Conservation (phyloP, 2,113 vertebrate species). For the Pithys albifrons region DNA sequence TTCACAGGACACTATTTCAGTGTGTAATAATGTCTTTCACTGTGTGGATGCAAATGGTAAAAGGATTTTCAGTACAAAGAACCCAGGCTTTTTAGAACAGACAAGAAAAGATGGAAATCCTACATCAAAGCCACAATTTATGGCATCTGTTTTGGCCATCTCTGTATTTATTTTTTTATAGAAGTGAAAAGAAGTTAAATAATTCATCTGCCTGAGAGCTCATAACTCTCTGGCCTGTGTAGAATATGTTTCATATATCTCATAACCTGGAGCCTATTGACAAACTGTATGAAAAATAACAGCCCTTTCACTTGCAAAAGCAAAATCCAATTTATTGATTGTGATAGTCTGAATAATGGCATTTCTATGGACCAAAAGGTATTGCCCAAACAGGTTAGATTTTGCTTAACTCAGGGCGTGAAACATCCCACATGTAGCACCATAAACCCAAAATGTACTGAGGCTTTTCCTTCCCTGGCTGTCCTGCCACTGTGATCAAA, state of each 20-base stretch:
- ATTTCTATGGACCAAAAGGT: slow-evolving; percentile 52
- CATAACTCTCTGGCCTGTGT: slow-evolving; percentile 49
- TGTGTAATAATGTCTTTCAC: background rate
- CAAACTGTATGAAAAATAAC: slow-evolving; percentile 66
- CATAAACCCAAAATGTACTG: background rate
- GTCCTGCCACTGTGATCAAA: background rate
- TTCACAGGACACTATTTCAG: background rate
- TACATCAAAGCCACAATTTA: slow-evolving; percentile 43
- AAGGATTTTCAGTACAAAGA: slow-evolving; percentile 45
- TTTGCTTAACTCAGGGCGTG: background rate
- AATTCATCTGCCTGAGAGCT: slow-evolving; percentile 72
- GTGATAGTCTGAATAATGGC: slow-evolving; percentile 62
- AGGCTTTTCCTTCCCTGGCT: background rate
- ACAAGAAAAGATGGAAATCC: slow-evolving; percentile 58
- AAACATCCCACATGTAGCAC: background rate
- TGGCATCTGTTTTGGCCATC: slow-evolving; percentile 44
- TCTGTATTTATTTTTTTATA: slow-evolving; percentile 55
- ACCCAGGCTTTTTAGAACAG: slow-evolving; percentile 9
- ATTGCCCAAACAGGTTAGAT: slow-evolving; percentile 24
- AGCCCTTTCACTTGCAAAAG: slow-evolving; percentile 60
- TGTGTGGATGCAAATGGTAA: background rate
- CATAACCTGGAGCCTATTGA: slow-evolving; percentile 64
- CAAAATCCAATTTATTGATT: slow-evolving; percentile 73
- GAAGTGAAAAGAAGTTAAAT: slow-evolving; percentile 65
- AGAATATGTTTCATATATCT: slow-evolving; percentile 68